Conservation (phyloP, 1,140 invertebrate species). For the Gryon sp. region DNA sequence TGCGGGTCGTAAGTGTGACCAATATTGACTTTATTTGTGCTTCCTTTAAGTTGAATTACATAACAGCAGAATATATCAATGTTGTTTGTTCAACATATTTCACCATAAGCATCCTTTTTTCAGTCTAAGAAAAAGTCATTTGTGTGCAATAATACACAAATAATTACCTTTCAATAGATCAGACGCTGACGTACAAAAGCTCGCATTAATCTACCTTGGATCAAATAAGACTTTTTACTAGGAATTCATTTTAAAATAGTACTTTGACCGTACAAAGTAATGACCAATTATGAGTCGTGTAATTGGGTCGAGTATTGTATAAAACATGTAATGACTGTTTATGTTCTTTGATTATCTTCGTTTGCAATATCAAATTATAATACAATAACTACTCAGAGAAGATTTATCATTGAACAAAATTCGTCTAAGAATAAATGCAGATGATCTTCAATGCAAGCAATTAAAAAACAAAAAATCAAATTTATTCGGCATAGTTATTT, state of each 20-base stretch:
- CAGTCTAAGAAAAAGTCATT: too few species aligned
- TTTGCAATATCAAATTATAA: conserved; percentile 43
- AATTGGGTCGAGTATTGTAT: conserved; percentile 52
- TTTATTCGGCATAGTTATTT: too few species aligned
- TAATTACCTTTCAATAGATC: conserved; percentile 14
- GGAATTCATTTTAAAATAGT: conserved; percentile 36
- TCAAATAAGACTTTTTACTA: conserved; percentile 33
- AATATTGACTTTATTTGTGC: too few species aligned
- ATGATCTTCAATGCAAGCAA: too few species aligned
- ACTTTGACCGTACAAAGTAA: conserved; percentile 24
- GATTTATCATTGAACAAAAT: not conserved
- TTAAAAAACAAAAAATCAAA: too few species aligned
- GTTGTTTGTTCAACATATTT: too few species aligned
- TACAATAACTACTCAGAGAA: conserved; percentile 31
- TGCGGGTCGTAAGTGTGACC: conserved; percentile 90
- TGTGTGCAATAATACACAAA: conserved; percentile 23
- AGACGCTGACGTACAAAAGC: conserved; percentile 13
- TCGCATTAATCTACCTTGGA: conserved; percentile 19
- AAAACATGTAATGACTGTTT: conserved; percentile 35
- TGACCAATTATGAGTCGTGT: conserved; percentile 43
- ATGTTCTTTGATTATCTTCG: conserved; percentile 42
- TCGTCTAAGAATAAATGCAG: too few species aligned
- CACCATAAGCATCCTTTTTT: too few species aligned
- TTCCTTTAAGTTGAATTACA: too few species aligned
- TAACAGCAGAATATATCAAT: too few species aligned